Base-by-base conservation (phyloP, 2,888 invertebrate species). In the Hoplodrina ambigua region DNA sequence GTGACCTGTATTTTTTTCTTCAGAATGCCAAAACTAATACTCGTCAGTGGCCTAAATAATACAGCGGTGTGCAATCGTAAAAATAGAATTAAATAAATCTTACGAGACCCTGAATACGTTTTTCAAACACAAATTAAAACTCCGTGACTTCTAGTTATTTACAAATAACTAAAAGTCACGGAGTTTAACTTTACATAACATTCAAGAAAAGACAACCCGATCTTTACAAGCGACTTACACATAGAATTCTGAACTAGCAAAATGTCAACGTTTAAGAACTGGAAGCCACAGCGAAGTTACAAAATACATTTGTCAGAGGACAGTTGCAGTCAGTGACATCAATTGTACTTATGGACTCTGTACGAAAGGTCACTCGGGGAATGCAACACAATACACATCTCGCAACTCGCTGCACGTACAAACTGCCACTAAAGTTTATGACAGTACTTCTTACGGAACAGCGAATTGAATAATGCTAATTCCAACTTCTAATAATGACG, bases 391-490 rank as follows among this genome's bases (percentile, higher is more conserved):
- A 75, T 67, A 57, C 71, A 69, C 65, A 80, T 78, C 68, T 66
- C 54, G 64, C 72, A 72, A 80, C 63, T 81, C 83, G 60, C 52
- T 67, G 69, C 88, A 84, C 87, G 85, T 85, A 76, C 78, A 63
- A 70, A 52, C 73, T 33, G 50, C 77, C 74, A 78, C 77, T 74
- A 80, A 78, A 80, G 72, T 86, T 85, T 85, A 84, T 84, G 76
- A 80, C 75, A 68, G 75, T 69, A 66, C 50, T 6, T 25, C 19
- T 71, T 64, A 65, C 20, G 54, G 44, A 33, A 72, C 56, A 52
- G 46, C 15, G 57, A 73, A 80, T 82, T 83, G 82, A 84, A 81
- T 83, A 77, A 78, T 81, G 81, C 69, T 81, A 83, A 82, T 83
- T 80, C 76, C 67, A 83, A 77, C 64, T 75, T 67, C 2, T 58